Conservation (phyloP, 2,888 invertebrate genomes). For the Ornithoptera alexandrae region DNA sequence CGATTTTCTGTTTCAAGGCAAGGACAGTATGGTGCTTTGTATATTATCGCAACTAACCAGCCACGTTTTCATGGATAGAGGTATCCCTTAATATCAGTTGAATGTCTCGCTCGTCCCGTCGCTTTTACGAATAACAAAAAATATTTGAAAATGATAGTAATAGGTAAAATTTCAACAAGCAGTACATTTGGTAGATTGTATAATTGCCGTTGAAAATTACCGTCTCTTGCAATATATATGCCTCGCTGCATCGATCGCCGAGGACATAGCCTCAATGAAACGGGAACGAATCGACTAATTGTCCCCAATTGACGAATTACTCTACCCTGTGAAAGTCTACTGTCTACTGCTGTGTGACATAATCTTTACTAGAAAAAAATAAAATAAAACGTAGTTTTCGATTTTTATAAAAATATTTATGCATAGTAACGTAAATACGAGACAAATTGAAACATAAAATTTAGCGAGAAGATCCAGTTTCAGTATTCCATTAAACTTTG, state of each 20-base stretch:
- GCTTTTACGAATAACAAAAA: too few species aligned
- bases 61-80: too few species aligned
- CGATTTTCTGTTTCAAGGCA: too few species aligned
- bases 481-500: constrained; percentile 66
- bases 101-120: too few species aligned
- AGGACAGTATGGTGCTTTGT: too few species aligned
- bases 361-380: neutral
- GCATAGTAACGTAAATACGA: neutral
- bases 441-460: neutral
- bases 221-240: constrained; percentile 56
- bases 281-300: constrained; percentile 63
- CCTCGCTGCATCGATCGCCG: constrained; percentile 59
- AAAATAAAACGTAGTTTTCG: neutral
- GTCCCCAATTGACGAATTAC: constrained; percentile 72
- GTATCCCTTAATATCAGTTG: too few species aligned
- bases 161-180: constrained; percentile 30
- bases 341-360: neutral
- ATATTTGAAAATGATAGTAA: constrained; percentile 30
- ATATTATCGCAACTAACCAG: too few species aligned
- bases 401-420: neutral
- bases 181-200: constrained; percentile 48
- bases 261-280: constrained; percentile 41
- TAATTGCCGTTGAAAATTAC: constrained; percentile 69
- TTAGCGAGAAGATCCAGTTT: neutral
- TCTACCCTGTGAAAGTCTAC: constrained; percentile 45